Conservation (phyloP, 2,113 vertebrate genomes). For the Thunnus thynnus region DNA sequence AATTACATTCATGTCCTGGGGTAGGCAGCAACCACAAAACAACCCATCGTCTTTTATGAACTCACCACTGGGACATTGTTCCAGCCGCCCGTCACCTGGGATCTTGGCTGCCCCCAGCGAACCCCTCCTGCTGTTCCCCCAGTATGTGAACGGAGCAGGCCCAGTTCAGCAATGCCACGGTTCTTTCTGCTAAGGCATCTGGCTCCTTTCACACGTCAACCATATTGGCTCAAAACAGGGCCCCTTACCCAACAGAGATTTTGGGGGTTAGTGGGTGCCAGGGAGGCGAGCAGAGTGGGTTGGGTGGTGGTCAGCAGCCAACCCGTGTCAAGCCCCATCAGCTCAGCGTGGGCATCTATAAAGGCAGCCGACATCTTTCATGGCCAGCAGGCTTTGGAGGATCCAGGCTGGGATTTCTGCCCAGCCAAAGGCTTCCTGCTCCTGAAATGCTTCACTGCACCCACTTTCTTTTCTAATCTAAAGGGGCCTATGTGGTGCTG, state of each 20-base stretch:
- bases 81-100: constrained; percentile 79
- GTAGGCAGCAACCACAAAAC: constrained; percentile 77
- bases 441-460: constrained; percentile 72
- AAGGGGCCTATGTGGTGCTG: constrained; percentile 46
- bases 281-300: constrained; percentile 41
- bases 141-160: constrained; percentile 61
- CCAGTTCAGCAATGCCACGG: constrained; percentile 66
- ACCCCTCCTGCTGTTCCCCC: constrained; percentile 69
- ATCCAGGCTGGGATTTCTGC: constrained; percentile 77
- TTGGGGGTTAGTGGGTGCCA: constrained; percentile 52
- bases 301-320: constrained; percentile 72
- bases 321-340: constrained; percentile 74
- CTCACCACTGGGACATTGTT: constrained; percentile 80
- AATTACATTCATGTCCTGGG: constrained; percentile 85
- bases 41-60: constrained; percentile 78
- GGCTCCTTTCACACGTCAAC: constrained; percentile 79
- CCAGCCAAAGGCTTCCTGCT: constrained; percentile 71
- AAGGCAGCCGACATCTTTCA: constrained; percentile 77
- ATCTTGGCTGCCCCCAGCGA: constrained; percentile 77
- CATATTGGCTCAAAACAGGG: constrained; percentile 68
- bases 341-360: constrained; percentile 72
- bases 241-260: constrained; percentile 57
- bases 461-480: constrained; percentile 74
- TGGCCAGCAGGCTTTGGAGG: constrained; percentile 66
- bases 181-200: constrained; percentile 77